Evolutionary conservation across 2,888 invertebrate genomes (phyloP), one percentile per base, ranked within the genome.

Genomic region (Cheilosia vernalis): DNA sequence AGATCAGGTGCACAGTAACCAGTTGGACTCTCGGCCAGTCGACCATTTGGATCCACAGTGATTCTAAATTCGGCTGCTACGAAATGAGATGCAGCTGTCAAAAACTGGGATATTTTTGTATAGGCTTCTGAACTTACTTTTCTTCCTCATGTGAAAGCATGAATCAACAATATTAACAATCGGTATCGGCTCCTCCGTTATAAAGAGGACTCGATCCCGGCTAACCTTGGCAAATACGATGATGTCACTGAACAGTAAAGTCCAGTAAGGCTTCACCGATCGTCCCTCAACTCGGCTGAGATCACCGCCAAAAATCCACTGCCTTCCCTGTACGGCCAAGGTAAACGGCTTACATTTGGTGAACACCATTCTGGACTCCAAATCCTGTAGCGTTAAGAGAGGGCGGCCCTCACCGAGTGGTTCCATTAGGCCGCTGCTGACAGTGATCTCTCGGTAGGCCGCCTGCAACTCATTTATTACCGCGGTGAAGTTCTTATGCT

Each of bases 311-410:
- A 97, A 97, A 77, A 97, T 96, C 97, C 97, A 97, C 91, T 97
- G 97, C 64, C 97, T 94, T 30, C 97, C 97, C 64, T 96, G 95
- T 88, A 96, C 95, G 89, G 95, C 96, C 90, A 97, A 93, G 67
- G 96, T 95, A 91, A 97, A 97, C 67, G 97, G 97, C 94, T 96
- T 97, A 93, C 97, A 97, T 92, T 96, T 95, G 89, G 97, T 97
- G 93, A 97, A 97, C 89, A 97, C 97, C 91, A 97, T 94, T 89
- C 97, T 93, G 89, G 96, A 96, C 91, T 97, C 97, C 87, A 97
- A 93, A 91, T 97, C 97, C 89, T 96, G 96, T 66, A 97, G 94
- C 15, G 96, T 96, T 5, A 97, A 92, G 82, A 97, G 90, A 0
- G 97, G 97, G 80, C 96, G 94, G 0, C 97, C 97, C 89, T 97